phyloP scores from a whole-genome alignment of 30 jellyfish, hydroid and myxozoan species.

The Nemopilema nomurai region DNA sequence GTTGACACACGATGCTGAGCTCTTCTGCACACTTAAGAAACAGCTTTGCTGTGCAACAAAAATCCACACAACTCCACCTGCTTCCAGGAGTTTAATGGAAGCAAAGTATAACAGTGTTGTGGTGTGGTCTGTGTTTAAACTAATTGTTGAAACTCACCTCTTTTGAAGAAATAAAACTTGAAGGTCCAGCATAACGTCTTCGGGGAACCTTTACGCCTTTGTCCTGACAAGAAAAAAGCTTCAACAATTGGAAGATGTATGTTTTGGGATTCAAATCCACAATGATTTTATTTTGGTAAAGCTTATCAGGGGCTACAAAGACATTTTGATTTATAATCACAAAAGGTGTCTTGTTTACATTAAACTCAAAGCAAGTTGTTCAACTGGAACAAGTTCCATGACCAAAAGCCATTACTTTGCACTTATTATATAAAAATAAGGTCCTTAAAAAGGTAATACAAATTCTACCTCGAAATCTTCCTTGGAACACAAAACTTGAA shows the following conservation, averaged over 20 bases:
- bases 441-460: no score
- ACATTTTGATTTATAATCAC: neutral
- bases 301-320: neutral
- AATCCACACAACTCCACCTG: neutral
- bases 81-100: neutral
- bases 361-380: neutral
- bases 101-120: neutral
- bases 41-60: neutral
- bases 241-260: neutral
- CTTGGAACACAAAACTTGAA: no score
- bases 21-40: neutral
- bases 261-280: neutral
- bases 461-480: no score
- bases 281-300: no score
- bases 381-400: neutral
- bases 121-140: neutral
- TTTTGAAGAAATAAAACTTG: conserved; percentile 82
- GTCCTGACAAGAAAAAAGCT: conserved; percentile 53
- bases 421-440: no score
- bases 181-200: conserved; percentile 90
- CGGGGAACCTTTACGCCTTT: conserved; percentile 91
- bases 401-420: neutral
- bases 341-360: neutral
- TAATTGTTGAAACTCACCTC: conserved; percentile 75
- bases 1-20: neutral